A percentile compares a stretch with the other conserved stretches of the same genome.
Conservation (phyloP, 1,140 invertebrate species). For the Papilio helenus region DNA sequence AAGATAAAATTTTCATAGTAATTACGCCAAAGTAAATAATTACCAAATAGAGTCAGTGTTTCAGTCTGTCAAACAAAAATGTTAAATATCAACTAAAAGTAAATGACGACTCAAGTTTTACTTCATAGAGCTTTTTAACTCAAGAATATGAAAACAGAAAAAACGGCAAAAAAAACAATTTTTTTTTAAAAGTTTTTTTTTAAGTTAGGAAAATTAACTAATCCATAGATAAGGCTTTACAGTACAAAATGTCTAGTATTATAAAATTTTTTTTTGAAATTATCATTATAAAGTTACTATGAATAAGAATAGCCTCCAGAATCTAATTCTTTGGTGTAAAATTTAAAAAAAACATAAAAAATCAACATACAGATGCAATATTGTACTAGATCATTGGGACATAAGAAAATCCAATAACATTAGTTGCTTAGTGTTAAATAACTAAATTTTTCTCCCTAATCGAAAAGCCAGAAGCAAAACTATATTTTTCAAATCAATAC, state of each 20-base stretch:
- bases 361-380: too few species aligned
- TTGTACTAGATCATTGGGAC: too few species aligned
- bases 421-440: background rate
- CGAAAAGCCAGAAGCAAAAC: background rate
- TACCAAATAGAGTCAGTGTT: slow-evolving; percentile 41
- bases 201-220: too few species aligned
- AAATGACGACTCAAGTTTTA: slow-evolving; percentile 38
- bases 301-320: background rate
- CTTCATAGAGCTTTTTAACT: background rate
- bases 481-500: too few species aligned
- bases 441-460: background rate
- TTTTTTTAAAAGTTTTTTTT: too few species aligned
- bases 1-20: background rate
- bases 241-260: too few species aligned
- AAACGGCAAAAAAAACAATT: too few species aligned
- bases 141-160: background rate
- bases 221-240: too few species aligned
- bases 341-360: too few species aligned
- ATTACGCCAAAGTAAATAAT: background rate
- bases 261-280: too few species aligned
- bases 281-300: background rate
- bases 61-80: slow-evolving; percentile 56
- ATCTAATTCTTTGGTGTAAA: slow-evolving; percentile 2
- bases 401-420: background rate
- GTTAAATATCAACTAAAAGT: slow-evolving; percentile 35